Evolutionary conservation across 2,797 vertebrate genomes (phyloP).

Genomic region (Chelonia mydas): DNA sequence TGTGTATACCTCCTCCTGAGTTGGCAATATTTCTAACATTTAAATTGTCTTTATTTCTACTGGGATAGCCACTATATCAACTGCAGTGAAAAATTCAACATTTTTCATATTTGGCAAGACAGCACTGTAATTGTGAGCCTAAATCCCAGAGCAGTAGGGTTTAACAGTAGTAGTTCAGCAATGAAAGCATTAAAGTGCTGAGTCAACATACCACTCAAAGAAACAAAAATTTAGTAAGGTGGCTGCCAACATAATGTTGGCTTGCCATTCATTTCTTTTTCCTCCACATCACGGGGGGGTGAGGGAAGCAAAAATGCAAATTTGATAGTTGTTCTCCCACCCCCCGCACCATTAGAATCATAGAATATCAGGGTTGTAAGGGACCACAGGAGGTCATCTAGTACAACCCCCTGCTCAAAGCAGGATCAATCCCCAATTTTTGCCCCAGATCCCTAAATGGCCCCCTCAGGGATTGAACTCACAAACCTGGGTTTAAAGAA

Average conservation of each 20-base stretch:
- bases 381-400: too few species aligned
- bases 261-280: not conserved
- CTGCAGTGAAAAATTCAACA: constrained; percentile 20
- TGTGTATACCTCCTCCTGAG: constrained; percentile 35
- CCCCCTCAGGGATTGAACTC: too few species aligned
- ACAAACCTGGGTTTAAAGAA: too few species aligned
- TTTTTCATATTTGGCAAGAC: constrained; percentile 7
- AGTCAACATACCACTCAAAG: not conserved
- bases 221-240: not conserved
- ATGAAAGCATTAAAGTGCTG: not conserved
- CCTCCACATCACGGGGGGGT: not conserved
- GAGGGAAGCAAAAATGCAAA: not conserved
- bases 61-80: not conserved
- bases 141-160: not conserved
- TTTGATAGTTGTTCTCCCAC: not conserved
- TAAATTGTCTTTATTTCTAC: not conserved
- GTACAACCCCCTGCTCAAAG: too few species aligned
- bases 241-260: not conserved
- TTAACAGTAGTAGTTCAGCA: not conserved
- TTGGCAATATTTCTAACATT: constrained; percentile 22
- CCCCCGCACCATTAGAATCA: too few species aligned
- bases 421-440: too few species aligned
- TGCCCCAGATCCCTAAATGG: too few species aligned
- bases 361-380: too few species aligned
- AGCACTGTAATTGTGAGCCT: not conserved